Evolutionary conservation across 2,797 vertebrate species (phyloP), one percentile per base, ranked within the genome.

Genomic region (Ibycter americanus): DNA sequence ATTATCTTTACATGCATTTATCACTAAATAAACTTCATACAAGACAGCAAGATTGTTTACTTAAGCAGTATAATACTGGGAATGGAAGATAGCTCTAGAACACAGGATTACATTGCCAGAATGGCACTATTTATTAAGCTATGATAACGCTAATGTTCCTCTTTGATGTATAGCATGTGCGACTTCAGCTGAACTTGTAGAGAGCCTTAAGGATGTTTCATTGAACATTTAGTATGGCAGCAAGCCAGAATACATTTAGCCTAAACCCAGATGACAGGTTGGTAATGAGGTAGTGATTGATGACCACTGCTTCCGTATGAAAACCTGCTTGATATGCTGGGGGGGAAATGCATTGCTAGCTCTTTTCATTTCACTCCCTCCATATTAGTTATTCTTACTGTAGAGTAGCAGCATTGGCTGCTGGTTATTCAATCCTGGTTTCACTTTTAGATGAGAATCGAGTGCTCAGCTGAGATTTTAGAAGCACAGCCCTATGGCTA

Each of bases 151-250:
- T 98, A 98, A 98, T 98, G 98, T 98, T 98, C 97, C 62, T 97
- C 97, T 98, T 98, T 98, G 98, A 98, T 98, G 97, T 98, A 98
- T 98, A 98, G 97, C 97, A 96, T 98, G 97, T 98, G 98, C 84
- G 95, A 98, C 98, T 98, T 98, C 97, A 97, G 97, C 98, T 98
- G 98, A 98, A 98, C 98, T 98, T 98, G 98, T 98, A 98, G 98
- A 98, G 98, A 98, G 98, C 98, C 98, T 98, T 98, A 98, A 98
- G 98, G 98, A 98, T 98, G 98, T 98, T 98, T 98, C 98, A 98
- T 98, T 99, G 99, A 99, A 98, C 98, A 98, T 98, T 98, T 98
- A 98, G 98, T 97, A 98, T 98, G 98, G 98, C 98, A 98, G 98
- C 96, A 98, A 98, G 98, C 98, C 98, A 98, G 98, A 98, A 98